Percentiles rank a stretch among this genome's conserved stretches.
phyloP scores from a whole-genome alignment of 2,113 vertebrate genomes.

The Saimiri boliviensis region DNA sequence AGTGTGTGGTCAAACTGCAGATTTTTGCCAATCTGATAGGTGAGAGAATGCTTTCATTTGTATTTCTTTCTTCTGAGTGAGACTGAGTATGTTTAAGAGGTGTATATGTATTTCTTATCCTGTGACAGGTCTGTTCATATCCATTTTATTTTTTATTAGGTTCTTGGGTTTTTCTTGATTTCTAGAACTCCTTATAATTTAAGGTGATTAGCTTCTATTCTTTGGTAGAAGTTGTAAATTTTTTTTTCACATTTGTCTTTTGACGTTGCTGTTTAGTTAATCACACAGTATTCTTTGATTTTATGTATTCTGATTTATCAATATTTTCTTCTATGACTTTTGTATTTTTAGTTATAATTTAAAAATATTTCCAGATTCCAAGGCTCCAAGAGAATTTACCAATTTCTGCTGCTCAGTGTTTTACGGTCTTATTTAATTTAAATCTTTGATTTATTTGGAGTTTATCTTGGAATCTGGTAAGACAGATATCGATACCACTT shows the following conservation, averaged over 20 bases:
- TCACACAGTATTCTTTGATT: background rate
- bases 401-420: background rate
- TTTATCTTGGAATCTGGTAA: background rate
- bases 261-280: background rate
- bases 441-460: constrained; percentile 14
- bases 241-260: background rate
- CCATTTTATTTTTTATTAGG: background rate
- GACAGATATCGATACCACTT: background rate
- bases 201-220: background rate
- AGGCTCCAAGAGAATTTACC: background rate
- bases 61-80: background rate
- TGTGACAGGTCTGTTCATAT: background rate
- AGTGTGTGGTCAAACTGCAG: background rate
- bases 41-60: background rate
- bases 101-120: background rate
- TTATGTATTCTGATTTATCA: background rate
- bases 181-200: background rate
- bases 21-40: background rate
- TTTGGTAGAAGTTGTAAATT: background rate
- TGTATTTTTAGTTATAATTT: background rate
- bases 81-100: background rate
- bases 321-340: background rate
- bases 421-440: constrained; percentile 4
- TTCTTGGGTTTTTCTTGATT: background rate
- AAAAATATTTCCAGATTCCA: background rate